A percentile compares a stretch with the other conserved stretches of the same genome.
These are phyloP conservation scores for Melanostoma mellinum DNA, from an alignment of 2,888 invertebrate species.

Conservation along the genomic window DNA sequence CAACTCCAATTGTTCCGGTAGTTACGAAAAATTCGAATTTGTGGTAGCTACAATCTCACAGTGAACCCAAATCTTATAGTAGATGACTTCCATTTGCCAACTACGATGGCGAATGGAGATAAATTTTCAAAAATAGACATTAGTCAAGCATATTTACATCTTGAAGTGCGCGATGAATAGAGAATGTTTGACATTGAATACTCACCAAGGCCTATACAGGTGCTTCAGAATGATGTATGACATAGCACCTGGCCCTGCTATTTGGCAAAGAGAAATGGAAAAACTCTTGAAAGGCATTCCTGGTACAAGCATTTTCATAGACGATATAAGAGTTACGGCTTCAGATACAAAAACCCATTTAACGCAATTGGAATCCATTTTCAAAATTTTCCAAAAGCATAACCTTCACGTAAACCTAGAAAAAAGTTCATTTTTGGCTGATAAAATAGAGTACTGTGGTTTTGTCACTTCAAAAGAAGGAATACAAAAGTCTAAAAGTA, in stretches of 20 bases:
- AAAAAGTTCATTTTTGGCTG: constrained; percentile 1
- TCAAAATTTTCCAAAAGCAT: constrained; percentile 1
- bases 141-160: constrained; percentile 77
- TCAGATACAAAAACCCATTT: neutral
- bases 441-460: constrained; percentile 19
- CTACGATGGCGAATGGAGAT: constrained; percentile 64
- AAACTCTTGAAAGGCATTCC: constrained; percentile 72
- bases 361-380: neutral
- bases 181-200: constrained; percentile 76
- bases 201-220: constrained; percentile 77
- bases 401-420: neutral
- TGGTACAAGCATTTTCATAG: constrained; percentile 74
- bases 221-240: constrained; percentile 76
- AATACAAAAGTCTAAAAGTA: neutral
- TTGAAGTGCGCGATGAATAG: constrained; percentile 75
- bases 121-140: constrained; percentile 75
- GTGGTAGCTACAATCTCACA: constrained; percentile 11
- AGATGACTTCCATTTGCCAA: constrained; percentile 12
- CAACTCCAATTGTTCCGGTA: constrained; percentile 20
- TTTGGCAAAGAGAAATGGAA: constrained; percentile 76
- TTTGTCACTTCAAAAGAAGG: neutral
- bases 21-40: constrained; percentile 13
- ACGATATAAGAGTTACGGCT: constrained; percentile 14
- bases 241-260: constrained; percentile 77
- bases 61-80: constrained; percentile 6